phyloP scores from a whole-genome alignment of 2,113 vertebrate species.

The Pteruthius melanotis region DNA sequence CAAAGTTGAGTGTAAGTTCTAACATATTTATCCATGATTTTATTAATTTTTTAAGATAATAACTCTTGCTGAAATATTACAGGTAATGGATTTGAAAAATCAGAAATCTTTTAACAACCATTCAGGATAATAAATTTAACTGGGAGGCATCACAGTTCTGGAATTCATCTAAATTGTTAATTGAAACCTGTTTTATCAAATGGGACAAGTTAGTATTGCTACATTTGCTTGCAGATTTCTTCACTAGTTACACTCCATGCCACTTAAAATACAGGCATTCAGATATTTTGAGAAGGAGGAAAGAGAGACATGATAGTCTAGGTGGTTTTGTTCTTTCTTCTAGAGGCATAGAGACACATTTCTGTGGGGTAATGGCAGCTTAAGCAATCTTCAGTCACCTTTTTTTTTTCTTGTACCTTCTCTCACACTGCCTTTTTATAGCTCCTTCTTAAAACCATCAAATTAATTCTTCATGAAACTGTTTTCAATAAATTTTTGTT shows the following conservation, averaged over 20 bases:
- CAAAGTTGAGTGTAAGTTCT: neutral
- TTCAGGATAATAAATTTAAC: neutral
- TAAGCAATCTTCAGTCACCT: neutral
- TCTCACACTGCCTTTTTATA: neutral
- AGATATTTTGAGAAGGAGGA: neutral
- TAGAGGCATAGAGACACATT: neutral
- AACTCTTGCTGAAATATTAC: neutral
- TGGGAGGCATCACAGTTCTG: neutral
- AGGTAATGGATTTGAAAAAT: neutral
- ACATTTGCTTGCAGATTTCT: neutral
- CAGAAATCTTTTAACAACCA: neutral
- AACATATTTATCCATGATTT: neutral
- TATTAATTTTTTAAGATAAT: neutral
- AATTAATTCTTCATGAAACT: neutral
- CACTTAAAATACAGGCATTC: neutral
- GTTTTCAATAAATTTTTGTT: neutral
- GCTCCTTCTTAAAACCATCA: neutral
- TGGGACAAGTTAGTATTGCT: neutral
- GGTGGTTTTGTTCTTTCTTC: neutral
- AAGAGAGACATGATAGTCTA: neutral
- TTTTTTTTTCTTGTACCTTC: neutral
- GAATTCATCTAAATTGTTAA: neutral
- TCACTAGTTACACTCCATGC: neutral
- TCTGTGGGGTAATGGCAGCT: neutral
- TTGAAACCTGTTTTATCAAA: neutral